Evolutionary conservation across 23 tunicate species (phyloP).

Genomic region (Clavelina lepadiformis): DNA sequence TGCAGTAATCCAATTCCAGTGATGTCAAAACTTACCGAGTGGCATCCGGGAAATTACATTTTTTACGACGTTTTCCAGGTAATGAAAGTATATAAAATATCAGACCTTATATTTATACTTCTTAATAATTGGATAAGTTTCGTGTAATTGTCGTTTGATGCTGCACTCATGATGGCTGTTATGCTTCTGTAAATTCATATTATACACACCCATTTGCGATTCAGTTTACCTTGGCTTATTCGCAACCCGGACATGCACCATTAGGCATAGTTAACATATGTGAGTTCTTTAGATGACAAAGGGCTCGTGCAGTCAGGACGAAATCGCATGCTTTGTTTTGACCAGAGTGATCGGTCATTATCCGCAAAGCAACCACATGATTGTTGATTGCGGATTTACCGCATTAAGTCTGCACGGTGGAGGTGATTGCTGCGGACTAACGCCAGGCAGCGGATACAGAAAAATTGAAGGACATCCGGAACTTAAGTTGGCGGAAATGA

Average conservation of each 20-base stretch:
- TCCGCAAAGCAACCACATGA: constrained; percentile 19
- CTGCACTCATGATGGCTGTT: no score
- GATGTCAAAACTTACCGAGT: constrained; percentile 63
- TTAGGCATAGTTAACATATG: no score
- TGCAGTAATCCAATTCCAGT: constrained; percentile 61
- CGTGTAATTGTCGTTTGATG: no score
- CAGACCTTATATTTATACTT: no score
- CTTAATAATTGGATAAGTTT: no score
- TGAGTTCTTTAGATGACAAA: constrained; percentile 33
- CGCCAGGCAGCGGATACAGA: constrained; percentile 62
- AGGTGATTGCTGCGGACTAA: constrained; percentile 37
- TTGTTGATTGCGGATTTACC: constrained; percentile 78
- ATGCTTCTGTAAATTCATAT: no score
- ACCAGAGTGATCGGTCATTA: constrained; percentile 73
- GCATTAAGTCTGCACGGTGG: constrained; percentile 74
- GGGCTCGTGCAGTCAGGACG: constrained; percentile 44
- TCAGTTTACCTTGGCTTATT: no score
- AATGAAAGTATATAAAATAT: no score
- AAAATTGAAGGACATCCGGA: constrained; percentile 54
- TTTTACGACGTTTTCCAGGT: constrained; percentile 56
- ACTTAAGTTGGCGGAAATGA: constrained; percentile 42
- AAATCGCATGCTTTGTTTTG: constrained; percentile 64
- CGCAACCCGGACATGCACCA: no score
- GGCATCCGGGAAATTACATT: constrained; percentile 92
- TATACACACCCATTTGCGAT: no score